Evolutionary conservation across 2,113 vertebrate species (phyloP).

Genomic region (Prinia subflava): DNA sequence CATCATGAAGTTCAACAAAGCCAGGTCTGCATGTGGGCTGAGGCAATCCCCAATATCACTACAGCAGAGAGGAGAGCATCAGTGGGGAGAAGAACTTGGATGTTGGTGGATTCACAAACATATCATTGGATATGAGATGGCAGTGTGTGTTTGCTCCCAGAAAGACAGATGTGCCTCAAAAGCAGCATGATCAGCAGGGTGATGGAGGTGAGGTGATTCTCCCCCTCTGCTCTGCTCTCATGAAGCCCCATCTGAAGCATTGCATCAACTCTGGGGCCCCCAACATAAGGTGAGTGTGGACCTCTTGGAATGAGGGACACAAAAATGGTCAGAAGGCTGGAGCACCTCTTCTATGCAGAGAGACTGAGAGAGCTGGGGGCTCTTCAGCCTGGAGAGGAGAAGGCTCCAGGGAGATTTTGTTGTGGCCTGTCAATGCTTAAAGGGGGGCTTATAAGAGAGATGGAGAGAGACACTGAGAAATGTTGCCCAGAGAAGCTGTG

Average conservation of each 20-base stretch:
- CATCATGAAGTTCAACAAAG: neutral
- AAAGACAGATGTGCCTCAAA: neutral
- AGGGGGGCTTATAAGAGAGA: neutral
- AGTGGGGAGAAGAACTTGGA: neutral
- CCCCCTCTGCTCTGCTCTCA: no score
- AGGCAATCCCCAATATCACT: neutral
- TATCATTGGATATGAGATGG: neutral
- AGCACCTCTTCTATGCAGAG: neutral
- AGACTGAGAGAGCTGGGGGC: neutral
- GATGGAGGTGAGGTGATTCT: neutral
- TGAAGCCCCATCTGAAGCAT: neutral
- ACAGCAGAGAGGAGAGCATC: neutral
- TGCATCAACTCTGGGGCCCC: neutral
- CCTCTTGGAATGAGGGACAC: neutral
- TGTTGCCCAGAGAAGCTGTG: neutral
- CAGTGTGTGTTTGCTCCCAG: neutral
- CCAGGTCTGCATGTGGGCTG: fast-evolving
- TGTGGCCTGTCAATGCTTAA: neutral
- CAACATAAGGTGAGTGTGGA: neutral
- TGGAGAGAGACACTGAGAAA: neutral
- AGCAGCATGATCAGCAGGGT: fast-evolving
- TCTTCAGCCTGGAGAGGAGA: neutral
- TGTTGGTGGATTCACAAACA: neutral
- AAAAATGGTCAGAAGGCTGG: neutral
- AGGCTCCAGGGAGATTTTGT: neutral